Conservation (phyloP, 2,113 vertebrate species). For the Labrus mixtus region DNA sequence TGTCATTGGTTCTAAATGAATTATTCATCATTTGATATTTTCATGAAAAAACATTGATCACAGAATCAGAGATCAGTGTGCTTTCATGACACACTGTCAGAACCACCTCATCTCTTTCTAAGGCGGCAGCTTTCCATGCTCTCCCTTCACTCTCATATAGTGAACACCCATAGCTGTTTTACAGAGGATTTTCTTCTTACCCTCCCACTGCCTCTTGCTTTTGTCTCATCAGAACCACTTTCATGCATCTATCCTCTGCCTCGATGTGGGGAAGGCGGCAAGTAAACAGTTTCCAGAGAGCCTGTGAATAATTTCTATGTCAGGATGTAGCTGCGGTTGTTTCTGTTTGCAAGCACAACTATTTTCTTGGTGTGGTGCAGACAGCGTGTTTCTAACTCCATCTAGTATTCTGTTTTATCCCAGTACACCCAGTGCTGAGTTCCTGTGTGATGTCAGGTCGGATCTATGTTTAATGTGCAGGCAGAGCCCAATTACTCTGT, state of each 20-base stretch:
- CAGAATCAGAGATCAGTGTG: conserved; percentile 34
- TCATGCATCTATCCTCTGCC: conserved; percentile 33
- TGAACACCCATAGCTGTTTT: conserved; percentile 29
- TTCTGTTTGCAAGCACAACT: conserved; percentile 42
- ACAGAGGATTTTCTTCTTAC: conserved; percentile 31
- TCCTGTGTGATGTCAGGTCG: conserved; percentile 61
- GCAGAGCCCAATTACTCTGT: conserved; percentile 56
- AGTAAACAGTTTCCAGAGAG: conserved; percentile 63
- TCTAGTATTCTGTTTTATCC: conserved; percentile 64
- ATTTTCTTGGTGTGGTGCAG: conserved; percentile 35
- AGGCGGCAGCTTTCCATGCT: conserved; percentile 25
- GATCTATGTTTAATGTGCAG: conserved; percentile 65
- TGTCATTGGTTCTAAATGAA: conserved; percentile 53
- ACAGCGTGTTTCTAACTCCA: conserved; percentile 45
- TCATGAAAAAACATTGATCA: conserved; percentile 61
- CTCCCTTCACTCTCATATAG: conserved; percentile 7
- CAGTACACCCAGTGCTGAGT: conserved; percentile 28
- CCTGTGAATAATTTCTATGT: conserved; percentile 56
- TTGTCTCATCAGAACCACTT: conserved; percentile 52
- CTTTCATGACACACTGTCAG: conserved; percentile 51
- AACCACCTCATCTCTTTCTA: conserved; percentile 25
- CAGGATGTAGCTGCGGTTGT: conserved; percentile 39
- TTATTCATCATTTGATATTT: conserved; percentile 54
- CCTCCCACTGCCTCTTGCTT: conserved; percentile 19
- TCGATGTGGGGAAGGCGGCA: conserved; percentile 15